phyloP scores from a whole-genome alignment of 2,113 vertebrate genomes.

The Sorex fumeus region DNA sequence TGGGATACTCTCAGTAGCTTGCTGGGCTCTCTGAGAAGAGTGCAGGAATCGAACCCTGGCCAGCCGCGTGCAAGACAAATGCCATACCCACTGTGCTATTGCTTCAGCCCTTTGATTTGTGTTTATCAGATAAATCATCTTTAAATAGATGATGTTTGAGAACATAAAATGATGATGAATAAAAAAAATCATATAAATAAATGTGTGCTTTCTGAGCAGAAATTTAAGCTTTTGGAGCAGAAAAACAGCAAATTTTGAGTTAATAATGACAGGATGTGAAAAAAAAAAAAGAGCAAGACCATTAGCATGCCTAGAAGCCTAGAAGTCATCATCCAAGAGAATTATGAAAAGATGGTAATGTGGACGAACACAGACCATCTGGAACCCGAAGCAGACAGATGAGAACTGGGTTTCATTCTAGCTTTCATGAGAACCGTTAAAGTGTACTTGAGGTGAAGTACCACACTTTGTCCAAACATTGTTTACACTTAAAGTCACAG shows the following conservation, averaged over 20 bases:
- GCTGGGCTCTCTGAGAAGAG: no score
- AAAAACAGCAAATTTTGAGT: neutral
- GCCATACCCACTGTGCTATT: no score
- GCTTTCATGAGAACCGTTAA: neutral
- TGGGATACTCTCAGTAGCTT: no score
- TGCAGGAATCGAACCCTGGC: no score
- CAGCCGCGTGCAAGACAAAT: no score
- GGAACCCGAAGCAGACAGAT: neutral
- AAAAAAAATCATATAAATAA: neutral
- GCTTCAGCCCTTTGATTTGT: neutral
- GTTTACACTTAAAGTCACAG: neutral
- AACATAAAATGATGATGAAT: neutral
- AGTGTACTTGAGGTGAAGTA: neutral
- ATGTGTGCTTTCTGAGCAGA: neutral
- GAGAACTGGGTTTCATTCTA: neutral
- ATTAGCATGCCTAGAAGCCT: neutral
- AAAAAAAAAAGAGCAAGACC: conserved; percentile 2
- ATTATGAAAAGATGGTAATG: no score
- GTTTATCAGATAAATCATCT: neutral
- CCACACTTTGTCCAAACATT: neutral
- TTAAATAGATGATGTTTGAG: neutral
- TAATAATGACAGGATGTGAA: neutral
- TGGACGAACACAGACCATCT: neutral
- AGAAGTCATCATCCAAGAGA: neutral
- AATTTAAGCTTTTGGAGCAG: neutral